Percentiles rank a stretch among this genome's conserved stretches.
Evolutionary conservation across 2,113 vertebrate species (phyloP).

Genomic region (Murina feae): DNA sequence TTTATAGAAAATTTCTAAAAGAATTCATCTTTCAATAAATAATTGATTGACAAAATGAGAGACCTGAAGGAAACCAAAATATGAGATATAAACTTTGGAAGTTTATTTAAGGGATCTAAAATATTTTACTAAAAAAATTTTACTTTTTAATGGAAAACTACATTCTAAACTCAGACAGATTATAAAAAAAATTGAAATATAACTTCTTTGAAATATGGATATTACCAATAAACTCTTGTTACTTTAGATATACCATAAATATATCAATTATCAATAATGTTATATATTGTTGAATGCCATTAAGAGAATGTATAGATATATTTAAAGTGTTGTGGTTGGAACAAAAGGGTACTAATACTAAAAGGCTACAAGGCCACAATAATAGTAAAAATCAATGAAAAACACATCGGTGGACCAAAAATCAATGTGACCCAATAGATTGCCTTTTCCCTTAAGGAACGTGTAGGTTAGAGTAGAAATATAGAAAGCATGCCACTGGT

Average conservation of each 20-base stretch:
- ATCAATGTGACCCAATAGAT: background rate
- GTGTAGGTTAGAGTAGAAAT: background rate
- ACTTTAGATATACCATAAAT: background rate
- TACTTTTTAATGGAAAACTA: background rate
- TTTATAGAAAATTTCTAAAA: background rate
- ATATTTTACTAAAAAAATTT: conserved; percentile 8
- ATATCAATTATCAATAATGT: no score
- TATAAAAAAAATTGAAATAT: background rate
- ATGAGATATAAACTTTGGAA: background rate
- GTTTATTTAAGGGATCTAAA: background rate
- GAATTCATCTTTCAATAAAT: background rate
- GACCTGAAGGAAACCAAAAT: background rate
- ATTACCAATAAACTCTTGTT: background rate
- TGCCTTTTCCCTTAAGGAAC: background rate
- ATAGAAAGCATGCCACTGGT: background rate
- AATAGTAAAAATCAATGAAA: background rate
- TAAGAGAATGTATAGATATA: background rate
- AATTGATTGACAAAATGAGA: background rate
- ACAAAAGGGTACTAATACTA: background rate
- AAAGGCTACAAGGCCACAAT: background rate
- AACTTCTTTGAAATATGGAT: background rate
- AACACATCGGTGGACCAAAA: background rate
- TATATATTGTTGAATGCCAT: background rate
- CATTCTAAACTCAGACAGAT: background rate
- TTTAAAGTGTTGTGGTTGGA: background rate